Percentiles rank a stretch among this genome's conserved stretches.
These are phyloP conservation scores for Climacteris rufus DNA, from an alignment of 2,113 vertebrate species.

Conservation along the genomic window DNA sequence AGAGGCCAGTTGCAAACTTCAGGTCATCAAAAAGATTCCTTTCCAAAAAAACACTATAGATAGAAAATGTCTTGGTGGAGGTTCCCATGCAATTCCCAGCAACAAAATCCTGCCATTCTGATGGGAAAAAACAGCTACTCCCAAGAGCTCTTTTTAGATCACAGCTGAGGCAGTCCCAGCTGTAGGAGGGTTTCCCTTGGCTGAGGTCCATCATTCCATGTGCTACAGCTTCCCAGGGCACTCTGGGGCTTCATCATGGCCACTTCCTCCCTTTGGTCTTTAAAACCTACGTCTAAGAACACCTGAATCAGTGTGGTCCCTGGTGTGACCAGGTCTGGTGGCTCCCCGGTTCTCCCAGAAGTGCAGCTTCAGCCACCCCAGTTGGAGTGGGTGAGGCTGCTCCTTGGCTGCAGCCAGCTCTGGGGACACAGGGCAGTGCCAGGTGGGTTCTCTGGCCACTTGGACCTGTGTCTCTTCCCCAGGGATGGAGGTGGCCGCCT, in stretches of 20 bases:
- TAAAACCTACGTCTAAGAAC: neutral
- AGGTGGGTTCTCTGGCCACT: accelerated
- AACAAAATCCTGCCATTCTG: neutral
- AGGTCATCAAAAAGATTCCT: neutral
- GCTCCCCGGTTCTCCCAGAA: neutral
- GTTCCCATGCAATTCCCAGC: neutral
- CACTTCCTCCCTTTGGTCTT: neutral
- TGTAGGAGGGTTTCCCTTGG: accelerated
- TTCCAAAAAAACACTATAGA: neutral
- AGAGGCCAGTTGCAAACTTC: neutral
- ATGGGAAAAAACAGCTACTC: neutral
- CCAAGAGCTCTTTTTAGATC: neutral
- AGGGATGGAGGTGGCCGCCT: slow-evolving; percentile 98
- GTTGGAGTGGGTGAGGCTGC: neutral
- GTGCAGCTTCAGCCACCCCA: neutral
- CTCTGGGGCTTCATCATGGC: neutral
- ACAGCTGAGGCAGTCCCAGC: neutral
- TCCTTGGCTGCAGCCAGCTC: accelerated
- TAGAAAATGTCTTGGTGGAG: neutral
- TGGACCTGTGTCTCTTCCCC: neutral
- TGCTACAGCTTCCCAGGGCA: neutral
- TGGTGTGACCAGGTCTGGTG: neutral
- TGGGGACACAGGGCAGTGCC: accelerated
- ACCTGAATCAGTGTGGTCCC: neutral
- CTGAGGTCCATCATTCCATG: neutral